phyloP scores from a whole-genome alignment of 2,888 invertebrate species.

The Norana najaformis region DNA sequence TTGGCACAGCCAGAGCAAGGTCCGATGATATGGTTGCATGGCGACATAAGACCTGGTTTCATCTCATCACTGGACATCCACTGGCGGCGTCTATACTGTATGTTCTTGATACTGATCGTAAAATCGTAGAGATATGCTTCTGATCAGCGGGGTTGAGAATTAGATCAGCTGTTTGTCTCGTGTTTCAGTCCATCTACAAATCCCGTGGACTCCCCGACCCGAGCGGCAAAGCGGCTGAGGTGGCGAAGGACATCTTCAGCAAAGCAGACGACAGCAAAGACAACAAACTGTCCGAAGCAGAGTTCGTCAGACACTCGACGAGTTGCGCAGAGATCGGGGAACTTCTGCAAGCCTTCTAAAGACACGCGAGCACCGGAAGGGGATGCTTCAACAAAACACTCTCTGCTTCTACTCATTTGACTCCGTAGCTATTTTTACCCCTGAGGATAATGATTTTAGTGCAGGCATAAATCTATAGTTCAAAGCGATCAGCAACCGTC shows the following conservation, averaged over 20 bases:
- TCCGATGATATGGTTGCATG: no score
- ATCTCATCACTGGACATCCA: no score
- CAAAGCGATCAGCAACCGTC: no score
- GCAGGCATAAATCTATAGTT: no score
- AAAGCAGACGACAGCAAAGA: conserved; percentile 34
- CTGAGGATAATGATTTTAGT: neutral
- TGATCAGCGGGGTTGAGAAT: no score
- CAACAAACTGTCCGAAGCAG: conserved; percentile 34
- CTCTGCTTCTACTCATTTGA: neutral
- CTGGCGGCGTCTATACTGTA: no score
- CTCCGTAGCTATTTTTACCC: neutral
- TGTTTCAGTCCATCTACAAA: conserved; percentile 34
- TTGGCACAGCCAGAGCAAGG: no score
- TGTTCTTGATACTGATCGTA: no score
- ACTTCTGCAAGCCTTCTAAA: conserved; percentile 16
- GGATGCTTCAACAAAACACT: neutral
- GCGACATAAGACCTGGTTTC: no score
- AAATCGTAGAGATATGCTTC: no score
- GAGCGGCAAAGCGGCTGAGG: conserved; percentile 4
- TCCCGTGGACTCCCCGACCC: conserved; percentile 21
- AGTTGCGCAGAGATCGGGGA: conserved; percentile 20
- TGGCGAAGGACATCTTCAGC: conserved; percentile 30
- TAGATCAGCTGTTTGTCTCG: neutral
- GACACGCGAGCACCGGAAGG: no score
- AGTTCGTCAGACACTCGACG: conserved; percentile 30